A percentile compares a stretch with the other conserved stretches of the same genome.
Conservation (phyloP, 2,113 vertebrate species). For the Blennius ocellaris region DNA sequence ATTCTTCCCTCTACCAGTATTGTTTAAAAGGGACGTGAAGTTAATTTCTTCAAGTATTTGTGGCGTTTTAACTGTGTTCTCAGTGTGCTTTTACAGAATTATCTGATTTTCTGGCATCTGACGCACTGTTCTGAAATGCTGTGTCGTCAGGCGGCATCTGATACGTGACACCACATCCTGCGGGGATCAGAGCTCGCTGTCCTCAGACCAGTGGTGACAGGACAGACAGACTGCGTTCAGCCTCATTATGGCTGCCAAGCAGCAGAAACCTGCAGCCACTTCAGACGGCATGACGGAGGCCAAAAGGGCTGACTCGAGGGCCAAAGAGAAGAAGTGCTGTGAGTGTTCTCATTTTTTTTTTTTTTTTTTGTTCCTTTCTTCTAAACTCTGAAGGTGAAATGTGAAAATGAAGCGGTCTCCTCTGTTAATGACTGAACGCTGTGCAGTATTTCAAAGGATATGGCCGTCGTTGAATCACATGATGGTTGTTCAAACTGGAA, state of each 20-base stretch:
- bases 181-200: constrained; percentile 12
- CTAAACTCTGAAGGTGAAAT: background rate
- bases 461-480: too few species aligned
- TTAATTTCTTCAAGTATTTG: too few species aligned
- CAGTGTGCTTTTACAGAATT: too few species aligned
- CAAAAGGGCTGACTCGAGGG: constrained; percentile 67
- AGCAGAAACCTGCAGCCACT: constrained; percentile 41
- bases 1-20: too few species aligned
- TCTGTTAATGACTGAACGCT: constrained; percentile 11
- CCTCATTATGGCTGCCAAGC: constrained; percentile 53
- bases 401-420: background rate
- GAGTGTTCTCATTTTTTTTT: constrained; percentile 63
- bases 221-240: constrained; percentile 1
- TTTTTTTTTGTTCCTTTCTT: constrained; percentile 22
- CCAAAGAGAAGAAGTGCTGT: constrained; percentile 84
- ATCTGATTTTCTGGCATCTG: background rate
- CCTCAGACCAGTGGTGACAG: constrained; percentile 7
- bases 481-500: background rate
- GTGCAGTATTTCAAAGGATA: too few species aligned
- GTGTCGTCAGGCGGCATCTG: background rate
- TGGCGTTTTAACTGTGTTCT: too few species aligned
- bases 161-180: background rate
- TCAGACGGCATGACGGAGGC: constrained; percentile 45
- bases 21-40: too few species aligned
- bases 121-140: background rate